These are phyloP conservation scores for Morelia viridis DNA, from an alignment of 2,797 vertebrate genomes.

Conservation along the genomic window DNA sequence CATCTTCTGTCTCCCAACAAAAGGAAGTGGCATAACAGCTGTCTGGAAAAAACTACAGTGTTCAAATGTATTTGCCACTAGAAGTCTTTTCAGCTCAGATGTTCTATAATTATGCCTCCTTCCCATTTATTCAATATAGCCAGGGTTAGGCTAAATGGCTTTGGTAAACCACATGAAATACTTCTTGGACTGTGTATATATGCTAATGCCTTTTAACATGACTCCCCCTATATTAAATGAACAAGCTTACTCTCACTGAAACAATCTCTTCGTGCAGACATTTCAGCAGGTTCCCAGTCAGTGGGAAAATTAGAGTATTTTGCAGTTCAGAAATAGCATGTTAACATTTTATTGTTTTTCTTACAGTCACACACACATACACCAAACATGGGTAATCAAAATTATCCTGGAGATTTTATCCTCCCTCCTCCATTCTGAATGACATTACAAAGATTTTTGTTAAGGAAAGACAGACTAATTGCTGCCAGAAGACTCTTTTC, in stretches of 20 bases:
- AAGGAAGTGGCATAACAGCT: conserved; percentile 32
- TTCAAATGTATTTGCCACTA: conserved; percentile 17
- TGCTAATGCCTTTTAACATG: conserved; percentile 17
- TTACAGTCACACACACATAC: background rate
- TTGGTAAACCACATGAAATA: conserved; percentile 41
- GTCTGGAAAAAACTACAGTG: conserved; percentile 15
- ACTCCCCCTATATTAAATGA: conserved; percentile 34
- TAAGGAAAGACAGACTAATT: conserved; percentile 77
- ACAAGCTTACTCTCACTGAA: conserved; percentile 43
- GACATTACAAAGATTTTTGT: conserved; percentile 81
- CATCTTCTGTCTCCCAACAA: conserved; percentile 1
- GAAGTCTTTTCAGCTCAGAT: background rate
- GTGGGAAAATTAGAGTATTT: conserved; percentile 55
- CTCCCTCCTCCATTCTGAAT: conserved; percentile 65
- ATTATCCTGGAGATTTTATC: conserved; percentile 55
- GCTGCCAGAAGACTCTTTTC: conserved; percentile 77
- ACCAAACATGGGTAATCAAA: conserved; percentile 59
- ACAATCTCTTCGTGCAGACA: conserved; percentile 45
- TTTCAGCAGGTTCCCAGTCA: conserved; percentile 51
- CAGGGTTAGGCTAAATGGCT: conserved; percentile 35
- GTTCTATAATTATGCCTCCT: conserved; percentile 15
- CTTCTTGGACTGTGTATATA: conserved; percentile 18
- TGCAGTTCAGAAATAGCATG: conserved; percentile 53
- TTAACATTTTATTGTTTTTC: conserved; percentile 38
- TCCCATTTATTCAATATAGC: conserved; percentile 26